Evolutionary conservation across 2,888 invertebrate species (phyloP), one percentile per base, ranked within the genome.

Genomic region (Heliconius hortense): DNA sequence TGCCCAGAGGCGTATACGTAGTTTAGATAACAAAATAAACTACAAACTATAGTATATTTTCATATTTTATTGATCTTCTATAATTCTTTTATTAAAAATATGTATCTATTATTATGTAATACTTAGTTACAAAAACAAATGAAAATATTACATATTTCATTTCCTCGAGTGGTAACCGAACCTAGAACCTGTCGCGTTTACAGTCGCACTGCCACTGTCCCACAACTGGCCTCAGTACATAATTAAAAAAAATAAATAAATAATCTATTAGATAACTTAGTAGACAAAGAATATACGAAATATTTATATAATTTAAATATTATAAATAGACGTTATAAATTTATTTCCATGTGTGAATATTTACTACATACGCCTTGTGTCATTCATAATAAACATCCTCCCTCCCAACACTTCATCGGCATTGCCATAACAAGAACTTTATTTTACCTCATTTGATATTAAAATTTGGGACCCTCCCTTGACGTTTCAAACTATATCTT

Each of bases 381-480:
- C 39, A 18, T 39, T 15, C 24, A 43, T 43, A 39, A 21, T 56
- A 43, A 62, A 15, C 62, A 72, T 67, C 62, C 53, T 66, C 60
- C 67, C 73, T 66, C 63, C 73, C 70, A 78, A 77, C 74, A 68
- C 73, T 67, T 56, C 76, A 66, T 71, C 13, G n/a, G 24, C 24
- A 69, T 75, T 59, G 64, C 72, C 75, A 66, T 35, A 75, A 77
- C 79, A 79, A 78, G 79, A 70, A 77, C 75, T 77, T 81, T 76
- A 78, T 81, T 81, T 80, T 80, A 76, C 81, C 83, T 85, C 83
- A 85, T 86, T 85, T 82, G 79, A 79, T 86, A 86, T 87, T 86
- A 85, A 85, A 86, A 87, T 88, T 84, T 82, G 83, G 81, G 79
- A 71, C 79, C 81, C 78, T 80, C 83, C 84, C 82, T 76, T 74